A percentile compares a stretch with the other conserved stretches of the same genome.
Conservation (phyloP, 2,113 vertebrate species). For the Psammodynastes pulverulentus region DNA sequence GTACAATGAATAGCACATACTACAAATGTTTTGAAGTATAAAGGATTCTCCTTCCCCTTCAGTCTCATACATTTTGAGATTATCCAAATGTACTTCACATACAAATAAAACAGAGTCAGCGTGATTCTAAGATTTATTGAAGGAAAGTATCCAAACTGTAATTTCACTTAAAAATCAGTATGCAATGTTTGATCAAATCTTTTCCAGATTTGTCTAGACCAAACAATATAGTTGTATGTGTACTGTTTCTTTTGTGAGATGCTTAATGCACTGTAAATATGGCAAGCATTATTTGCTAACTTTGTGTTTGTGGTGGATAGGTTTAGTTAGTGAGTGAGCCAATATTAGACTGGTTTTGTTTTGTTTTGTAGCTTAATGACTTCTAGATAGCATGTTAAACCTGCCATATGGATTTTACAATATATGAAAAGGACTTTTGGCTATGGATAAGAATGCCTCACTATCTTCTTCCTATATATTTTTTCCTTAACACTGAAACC, state of each 20-base stretch:
- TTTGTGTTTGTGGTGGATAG: background rate
- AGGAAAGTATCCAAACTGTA: background rate
- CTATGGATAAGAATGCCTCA: background rate
- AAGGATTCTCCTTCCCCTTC: background rate
- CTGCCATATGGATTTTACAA: background rate
- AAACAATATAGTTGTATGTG: background rate
- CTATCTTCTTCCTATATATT: background rate
- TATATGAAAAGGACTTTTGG: background rate
- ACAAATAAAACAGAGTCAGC: constrained; percentile 12
- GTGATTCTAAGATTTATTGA: background rate
- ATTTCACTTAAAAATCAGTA: background rate
- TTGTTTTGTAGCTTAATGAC: background rate
- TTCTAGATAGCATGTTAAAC: background rate
- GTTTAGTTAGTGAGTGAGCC: background rate
- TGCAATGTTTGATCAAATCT: background rate
- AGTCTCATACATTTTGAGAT: constrained; percentile 36
- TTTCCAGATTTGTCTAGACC: background rate
- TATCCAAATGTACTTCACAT: background rate
- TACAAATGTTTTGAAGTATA: constrained; percentile 22
- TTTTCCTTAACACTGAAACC: background rate
- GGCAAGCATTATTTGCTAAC: background rate
- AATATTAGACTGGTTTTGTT: background rate
- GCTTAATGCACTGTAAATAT: background rate
- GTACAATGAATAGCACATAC: constrained; percentile 47
- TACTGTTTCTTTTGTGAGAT: background rate